phyloP scores from a whole-genome alignment of 2,888 invertebrate genomes.

The Drymonia ruficornis region DNA sequence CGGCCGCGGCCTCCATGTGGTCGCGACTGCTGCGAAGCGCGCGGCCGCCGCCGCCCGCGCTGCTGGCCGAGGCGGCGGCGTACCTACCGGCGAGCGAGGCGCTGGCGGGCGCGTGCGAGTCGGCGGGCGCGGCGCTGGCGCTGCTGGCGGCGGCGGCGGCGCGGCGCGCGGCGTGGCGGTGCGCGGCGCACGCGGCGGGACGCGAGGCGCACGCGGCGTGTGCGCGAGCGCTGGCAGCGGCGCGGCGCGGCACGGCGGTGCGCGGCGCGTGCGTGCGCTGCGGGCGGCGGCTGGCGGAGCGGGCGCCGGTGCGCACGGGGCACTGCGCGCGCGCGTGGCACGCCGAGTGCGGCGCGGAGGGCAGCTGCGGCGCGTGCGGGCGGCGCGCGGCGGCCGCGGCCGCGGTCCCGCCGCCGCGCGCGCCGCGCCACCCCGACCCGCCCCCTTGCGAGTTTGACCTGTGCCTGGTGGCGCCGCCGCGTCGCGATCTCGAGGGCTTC shows the following conservation, averaged over 20 bases:
- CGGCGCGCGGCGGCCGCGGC: constrained; percentile 42
- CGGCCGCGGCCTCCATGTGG: constrained; percentile 45
- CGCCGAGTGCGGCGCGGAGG: constrained; percentile 55
- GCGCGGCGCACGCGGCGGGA: constrained; percentile 47
- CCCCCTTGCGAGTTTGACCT: constrained; percentile 51
- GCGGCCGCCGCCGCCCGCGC: constrained; percentile 50
- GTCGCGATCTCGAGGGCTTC: constrained; percentile 73
- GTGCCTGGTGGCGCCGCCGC: constrained; percentile 67
- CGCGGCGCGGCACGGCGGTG: constrained; percentile 61
- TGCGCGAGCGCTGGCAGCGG: constrained; percentile 59
- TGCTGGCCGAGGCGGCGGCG: constrained; percentile 64
- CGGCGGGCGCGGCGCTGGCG: constrained; percentile 52
- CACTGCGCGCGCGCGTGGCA: constrained; percentile 72
- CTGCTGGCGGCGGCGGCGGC: constrained; percentile 48
- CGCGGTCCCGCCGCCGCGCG: constrained; percentile 25
- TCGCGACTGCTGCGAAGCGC: constrained; percentile 39
- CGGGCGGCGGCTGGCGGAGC: constrained; percentile 47
- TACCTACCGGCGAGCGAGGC: constrained; percentile 62
- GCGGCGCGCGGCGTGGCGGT: constrained; percentile 48
- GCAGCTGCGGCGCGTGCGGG: constrained; percentile 61
- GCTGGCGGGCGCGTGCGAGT: constrained; percentile 48
- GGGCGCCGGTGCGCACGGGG: constrained; percentile 52
- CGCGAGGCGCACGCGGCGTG: constrained; percentile 59
- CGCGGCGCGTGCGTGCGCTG: constrained; percentile 65
- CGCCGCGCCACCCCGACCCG: constrained; percentile 41